Conservation (phyloP, 2,113 vertebrate genomes). For the Atherinomorus stipes region DNA sequence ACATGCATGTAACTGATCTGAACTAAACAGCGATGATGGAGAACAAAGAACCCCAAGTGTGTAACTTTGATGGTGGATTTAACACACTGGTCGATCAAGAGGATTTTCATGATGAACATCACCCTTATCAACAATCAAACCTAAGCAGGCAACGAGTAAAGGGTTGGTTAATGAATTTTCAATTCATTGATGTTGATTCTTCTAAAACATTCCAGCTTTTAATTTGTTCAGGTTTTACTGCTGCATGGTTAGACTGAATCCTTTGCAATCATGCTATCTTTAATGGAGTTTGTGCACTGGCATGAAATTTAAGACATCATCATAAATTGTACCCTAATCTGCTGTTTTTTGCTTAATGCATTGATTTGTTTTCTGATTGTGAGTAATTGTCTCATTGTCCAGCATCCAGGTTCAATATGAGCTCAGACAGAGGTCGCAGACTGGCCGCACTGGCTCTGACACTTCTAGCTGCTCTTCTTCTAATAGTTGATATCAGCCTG, state of each 20-base stretch:
- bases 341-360: not conserved
- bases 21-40: slow-evolving; percentile 24
- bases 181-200: too few relatives aligned
- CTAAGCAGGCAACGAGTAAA: not conserved
- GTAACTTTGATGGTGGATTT: slow-evolving; percentile 11
- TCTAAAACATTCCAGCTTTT: not conserved
- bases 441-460: slow-evolving; percentile 20
- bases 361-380: not conserved
- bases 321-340: too few relatives aligned
- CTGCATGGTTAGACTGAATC: too few relatives aligned
- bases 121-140: accelerated
- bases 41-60: not conserved
- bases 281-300: not conserved
- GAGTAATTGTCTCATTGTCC: not conserved
- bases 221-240: too few relatives aligned
- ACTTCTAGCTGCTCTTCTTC: slow-evolving; percentile 36
- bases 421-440: not conserved
- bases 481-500: slow-evolving; percentile 47
- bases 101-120: not conserved
- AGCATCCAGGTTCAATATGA: not conserved
- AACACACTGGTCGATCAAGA: slow-evolving; percentile 23
- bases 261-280: not conserved
- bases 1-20: not conserved
- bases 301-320: not conserved
- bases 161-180: not conserved